Base-by-base conservation (phyloP, 2,113 vertebrate genomes). In the Coregonus clupeaformis region DNA sequence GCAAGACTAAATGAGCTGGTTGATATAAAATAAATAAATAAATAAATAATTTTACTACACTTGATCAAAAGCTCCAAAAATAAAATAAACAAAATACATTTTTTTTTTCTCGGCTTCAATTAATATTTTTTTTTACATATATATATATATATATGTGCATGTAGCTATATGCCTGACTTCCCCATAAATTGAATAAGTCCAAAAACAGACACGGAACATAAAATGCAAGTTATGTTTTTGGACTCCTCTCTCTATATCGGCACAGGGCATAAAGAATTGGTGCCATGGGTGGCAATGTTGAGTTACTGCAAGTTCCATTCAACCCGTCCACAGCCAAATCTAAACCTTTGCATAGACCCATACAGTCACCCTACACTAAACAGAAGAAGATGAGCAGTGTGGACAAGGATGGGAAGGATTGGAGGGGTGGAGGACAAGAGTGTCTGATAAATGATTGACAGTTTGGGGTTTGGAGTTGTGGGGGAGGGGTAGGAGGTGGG, bases 21-120 rank as follows among this genome's bases (percentile, higher is more conserved):
- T 11, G 9, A 79, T 78, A 25, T 68, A 7, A 42, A 71, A 57
- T 59, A 77, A 20, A 66, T 55, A 77, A 20, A 66, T 55, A 20
- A 22, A 67, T 75, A 55, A 42, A 11, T 52, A 32, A 69, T 69
- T 77, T 66, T 20, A 78, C 71, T 69, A 65, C 63, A 45, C 36
- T 76, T 29, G 24, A 73, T 60, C n/a, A 59, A 59, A 59, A 49
- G 47, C 47, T 16, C 36, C 1, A 36, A 36, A 9, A 36, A 29
- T 3, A 29, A 4, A 29, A 29, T 29, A n/a, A n/a, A n/a, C n/a
- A n/a, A n/a, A n/a, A n/a, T n/a, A n/a, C n/a, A n/a, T n/a, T n/a
- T n/a, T n/a, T n/a, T n/a, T n/a, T n/a, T n/a, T n/a, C n/a, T n/a
- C n/a, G n/a, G n/a, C n/a, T n/a, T n/a, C n/a, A n/a, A n/a, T n/a